Evolutionary conservation across 1,140 invertebrate species (phyloP).

Genomic region (Laodelphax striatellus): DNA sequence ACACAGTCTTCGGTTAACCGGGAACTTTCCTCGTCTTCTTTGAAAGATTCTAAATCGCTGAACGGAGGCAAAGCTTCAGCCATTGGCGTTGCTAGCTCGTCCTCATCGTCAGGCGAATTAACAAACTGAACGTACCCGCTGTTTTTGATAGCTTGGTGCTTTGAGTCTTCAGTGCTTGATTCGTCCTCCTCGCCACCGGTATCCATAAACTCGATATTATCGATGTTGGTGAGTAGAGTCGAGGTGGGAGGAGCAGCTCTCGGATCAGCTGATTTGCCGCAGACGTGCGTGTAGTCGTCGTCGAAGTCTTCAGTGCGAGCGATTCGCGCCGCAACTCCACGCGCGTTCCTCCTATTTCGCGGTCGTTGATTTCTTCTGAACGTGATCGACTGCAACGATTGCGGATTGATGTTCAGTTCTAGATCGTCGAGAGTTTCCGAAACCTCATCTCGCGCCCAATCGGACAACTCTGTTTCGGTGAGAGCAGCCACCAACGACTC

Average conservation of each 20-base stretch:
- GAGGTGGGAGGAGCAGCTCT: slow-evolving; percentile 13
- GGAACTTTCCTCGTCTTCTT: slow-evolving; percentile 24
- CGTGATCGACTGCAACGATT: slow-evolving; percentile 31
- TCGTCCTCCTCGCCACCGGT: slow-evolving; percentile 48
- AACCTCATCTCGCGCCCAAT: slow-evolving; percentile 69
- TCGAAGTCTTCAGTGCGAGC: slow-evolving; percentile 31
- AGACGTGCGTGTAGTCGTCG: slow-evolving; percentile 32
- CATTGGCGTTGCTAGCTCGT: slow-evolving; percentile 18
- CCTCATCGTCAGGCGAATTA: slow-evolving; percentile 29
- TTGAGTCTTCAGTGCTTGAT: slow-evolving; percentile 25
- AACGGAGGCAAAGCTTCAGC: slow-evolving; percentile 12
- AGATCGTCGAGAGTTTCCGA: slow-evolving; percentile 58
- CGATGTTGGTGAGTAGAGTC: slow-evolving; percentile 29
- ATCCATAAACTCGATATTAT: slow-evolving; percentile 62
- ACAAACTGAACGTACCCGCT: slow-evolving; percentile 58
- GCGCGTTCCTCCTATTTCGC: slow-evolving; percentile 29
- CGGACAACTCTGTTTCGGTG: slow-evolving; percentile 73
- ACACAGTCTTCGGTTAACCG: slow-evolving; percentile 20
- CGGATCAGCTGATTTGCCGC: slow-evolving; percentile 25
- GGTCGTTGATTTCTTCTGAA: slow-evolving; percentile 34
- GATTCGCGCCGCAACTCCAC: slow-evolving; percentile 25
- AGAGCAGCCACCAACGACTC: slow-evolving; percentile 45
- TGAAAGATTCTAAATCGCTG: slow-evolving; percentile 13
- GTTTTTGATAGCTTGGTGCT: slow-evolving; percentile 40
- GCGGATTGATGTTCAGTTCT: slow-evolving; percentile 42